Evolutionary conservation across 2,113 vertebrate genomes (phyloP).

Genomic region (Corythornis cristatus): DNA sequence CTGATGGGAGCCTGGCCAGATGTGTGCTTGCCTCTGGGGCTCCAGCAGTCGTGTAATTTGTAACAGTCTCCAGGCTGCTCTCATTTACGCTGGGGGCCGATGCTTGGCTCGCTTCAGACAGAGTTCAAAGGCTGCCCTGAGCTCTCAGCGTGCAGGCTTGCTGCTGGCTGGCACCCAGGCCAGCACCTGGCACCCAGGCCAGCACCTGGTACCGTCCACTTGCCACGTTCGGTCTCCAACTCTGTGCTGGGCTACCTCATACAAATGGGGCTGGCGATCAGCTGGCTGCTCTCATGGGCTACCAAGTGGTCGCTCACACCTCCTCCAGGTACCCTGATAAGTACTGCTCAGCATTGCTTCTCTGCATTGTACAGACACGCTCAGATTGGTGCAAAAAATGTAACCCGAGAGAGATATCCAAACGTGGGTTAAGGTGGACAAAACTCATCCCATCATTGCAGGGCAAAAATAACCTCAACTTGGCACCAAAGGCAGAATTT

Average conservation of each 20-base stretch:
- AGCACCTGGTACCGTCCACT: neutral
- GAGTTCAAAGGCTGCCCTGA: constrained; percentile 8
- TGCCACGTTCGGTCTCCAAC: accelerated
- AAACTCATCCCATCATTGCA: neutral
- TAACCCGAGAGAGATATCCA: neutral
- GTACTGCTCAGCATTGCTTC: neutral
- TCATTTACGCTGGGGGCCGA: constrained; percentile 15
- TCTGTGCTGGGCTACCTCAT: accelerated
- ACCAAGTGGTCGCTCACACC: neutral
- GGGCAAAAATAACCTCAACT: neutral
- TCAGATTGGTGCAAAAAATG: accelerated
- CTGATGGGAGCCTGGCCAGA: neutral
- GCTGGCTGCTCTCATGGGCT: neutral
- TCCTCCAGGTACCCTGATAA: neutral
- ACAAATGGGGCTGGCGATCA: neutral
- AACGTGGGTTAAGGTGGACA: neutral
- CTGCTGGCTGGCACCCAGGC: neutral
- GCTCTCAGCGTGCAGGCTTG: neutral
- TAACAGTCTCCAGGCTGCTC: constrained; percentile 40
- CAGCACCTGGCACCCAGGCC: neutral
- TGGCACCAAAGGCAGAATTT: neutral
- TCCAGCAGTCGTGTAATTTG: neutral
- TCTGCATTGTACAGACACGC: accelerated
- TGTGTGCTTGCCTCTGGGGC: constrained; percentile 48
- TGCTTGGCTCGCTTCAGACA: neutral